phyloP scores from a whole-genome alignment of 2,113 vertebrate species.

The Manacus vitellinus region DNA sequence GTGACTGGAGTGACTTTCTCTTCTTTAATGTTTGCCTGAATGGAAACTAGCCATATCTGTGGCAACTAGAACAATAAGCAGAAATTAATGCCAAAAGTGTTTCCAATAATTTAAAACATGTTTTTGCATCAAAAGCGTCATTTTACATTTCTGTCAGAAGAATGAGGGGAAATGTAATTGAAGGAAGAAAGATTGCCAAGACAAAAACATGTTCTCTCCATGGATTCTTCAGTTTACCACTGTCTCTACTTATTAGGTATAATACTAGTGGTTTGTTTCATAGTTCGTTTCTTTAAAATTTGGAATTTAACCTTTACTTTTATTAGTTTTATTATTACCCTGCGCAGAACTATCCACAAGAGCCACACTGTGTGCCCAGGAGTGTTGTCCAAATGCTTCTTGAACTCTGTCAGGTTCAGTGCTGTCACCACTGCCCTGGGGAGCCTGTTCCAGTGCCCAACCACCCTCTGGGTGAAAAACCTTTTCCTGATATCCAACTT shows the following conservation, averaged over 20 bases:
- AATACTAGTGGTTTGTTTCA: neutral
- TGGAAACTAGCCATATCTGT: neutral
- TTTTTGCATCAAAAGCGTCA: neutral
- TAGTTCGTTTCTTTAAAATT: neutral
- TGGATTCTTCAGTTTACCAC: neutral
- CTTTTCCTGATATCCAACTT: neutral
- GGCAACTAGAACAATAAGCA: neutral
- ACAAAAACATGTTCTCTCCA: neutral
- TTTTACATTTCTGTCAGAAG: neutral
- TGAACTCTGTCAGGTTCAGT: neutral
- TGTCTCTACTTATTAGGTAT: neutral
- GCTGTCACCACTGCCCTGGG: neutral
- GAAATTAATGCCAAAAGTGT: neutral
- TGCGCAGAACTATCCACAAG: neutral
- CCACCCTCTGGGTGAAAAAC: neutral
- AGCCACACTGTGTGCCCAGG: rapidly evolving
- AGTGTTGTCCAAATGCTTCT: neutral
- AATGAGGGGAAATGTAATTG: neutral
- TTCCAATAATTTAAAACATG: neutral
- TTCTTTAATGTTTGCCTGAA: neutral
- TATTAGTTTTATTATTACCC: neutral
- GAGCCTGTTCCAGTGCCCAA: neutral
- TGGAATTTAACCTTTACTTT: neutral
- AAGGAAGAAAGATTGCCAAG: neutral
- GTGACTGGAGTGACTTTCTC: neutral